Evolutionary conservation across 2,888 invertebrate genomes (phyloP).

Genomic region (Seira ritae): DNA sequence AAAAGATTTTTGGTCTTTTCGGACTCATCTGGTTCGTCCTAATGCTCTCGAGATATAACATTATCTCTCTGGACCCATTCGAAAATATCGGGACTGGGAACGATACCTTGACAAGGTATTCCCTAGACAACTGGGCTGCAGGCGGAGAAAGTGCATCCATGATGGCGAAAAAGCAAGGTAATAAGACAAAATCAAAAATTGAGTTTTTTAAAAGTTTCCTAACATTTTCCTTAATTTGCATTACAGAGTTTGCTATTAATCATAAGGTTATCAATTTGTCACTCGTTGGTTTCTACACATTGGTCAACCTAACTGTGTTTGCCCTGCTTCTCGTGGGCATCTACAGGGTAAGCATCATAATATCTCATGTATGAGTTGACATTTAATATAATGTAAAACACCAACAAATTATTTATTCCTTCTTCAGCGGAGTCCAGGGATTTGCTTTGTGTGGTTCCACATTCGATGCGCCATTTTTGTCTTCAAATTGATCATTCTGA

Average conservation of each 20-base stretch:
- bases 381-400: neutral
- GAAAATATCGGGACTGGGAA: conserved; percentile 44
- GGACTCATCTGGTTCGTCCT: conserved; percentile 67
- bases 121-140: conserved; percentile 16
- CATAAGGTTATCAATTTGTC: conserved; percentile 67
- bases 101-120: neutral
- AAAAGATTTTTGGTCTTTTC: conserved; percentile 62
- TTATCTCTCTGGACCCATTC: conserved; percentile 66
- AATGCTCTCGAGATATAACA: conserved; percentile 60
- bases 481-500: conserved; percentile 68
- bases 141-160: conserved; percentile 10
- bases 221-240: neutral
- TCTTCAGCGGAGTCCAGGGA: conserved; percentile 62
- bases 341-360: conserved; percentile 47
- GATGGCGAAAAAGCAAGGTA: neutral
- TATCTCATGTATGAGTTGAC: too few species aligned
- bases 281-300: conserved; percentile 59
- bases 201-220: neutral
- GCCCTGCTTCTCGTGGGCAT: conserved; percentile 57
- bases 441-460: conserved; percentile 71
- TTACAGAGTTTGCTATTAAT: conserved; percentile 53
- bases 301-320: conserved; percentile 57
- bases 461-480: conserved; percentile 70
- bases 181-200: neutral
- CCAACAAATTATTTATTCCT: neutral